Evolutionary conservation across 2,113 vertebrate species (phyloP), one percentile per base, ranked within the genome.

Genomic region (Bagarius yarrelli): DNA sequence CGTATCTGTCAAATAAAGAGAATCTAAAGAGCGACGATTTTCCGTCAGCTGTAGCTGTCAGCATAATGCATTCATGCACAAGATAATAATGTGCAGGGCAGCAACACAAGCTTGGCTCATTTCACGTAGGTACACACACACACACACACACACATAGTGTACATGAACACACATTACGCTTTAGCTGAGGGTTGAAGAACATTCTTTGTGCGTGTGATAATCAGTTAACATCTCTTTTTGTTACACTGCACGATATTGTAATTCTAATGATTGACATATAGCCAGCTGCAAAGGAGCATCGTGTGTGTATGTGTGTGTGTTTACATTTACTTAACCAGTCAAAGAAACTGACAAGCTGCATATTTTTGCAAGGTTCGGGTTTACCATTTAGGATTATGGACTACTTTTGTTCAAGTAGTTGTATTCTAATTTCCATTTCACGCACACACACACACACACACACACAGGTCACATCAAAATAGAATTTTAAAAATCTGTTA

Each of bases 191-290:
- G 63, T 40, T 40, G 21, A 11, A 55, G 3, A 57, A 44, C 32
- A 34, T 79, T 36, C 40, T 64, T 44, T 63, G 59, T 44, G n/a
- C 25, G 23, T 50, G 47, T 4, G 25, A 19, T 53, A 15, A 30
- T 72, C 16, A 52, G n/a, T 30, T 55, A 55, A 56, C 53, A 57
- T 21, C 32, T 57, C 12, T 27, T 15, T 55, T 40, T 64, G 44
- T 64, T 25, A 18, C 57, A 21, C 47, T 55, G 47, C 32, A 64
- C 18, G 57, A 16, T 73, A 81, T 81, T 81, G 79, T 74, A 23
- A 32, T 74, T 15, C 70, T 36, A 52, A 32, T 74, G 70, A 81
- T n/a, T 73, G 79, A 71, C 73, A 56, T 15, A 25, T 23, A 27
- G 57, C 79, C 57, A 73, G 27, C 69, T 47, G 21, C 57, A 34